Base-by-base conservation (phyloP, 1,140 invertebrate genomes). In the Aphelinus atriplicis region DNA sequence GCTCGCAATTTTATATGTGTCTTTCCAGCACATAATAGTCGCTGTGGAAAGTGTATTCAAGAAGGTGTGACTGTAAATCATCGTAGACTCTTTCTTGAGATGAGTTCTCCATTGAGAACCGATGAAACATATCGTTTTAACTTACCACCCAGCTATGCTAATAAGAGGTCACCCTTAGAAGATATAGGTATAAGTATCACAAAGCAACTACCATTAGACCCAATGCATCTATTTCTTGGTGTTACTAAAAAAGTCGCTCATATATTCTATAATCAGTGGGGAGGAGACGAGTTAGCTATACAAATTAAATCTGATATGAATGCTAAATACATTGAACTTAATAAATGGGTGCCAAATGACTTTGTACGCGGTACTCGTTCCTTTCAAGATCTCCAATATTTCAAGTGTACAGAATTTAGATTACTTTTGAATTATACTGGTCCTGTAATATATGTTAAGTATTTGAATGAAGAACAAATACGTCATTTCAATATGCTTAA, bases 171-270 rank as follows among this genome's bases (percentile, higher is more conserved):
- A 10, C 57, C 57, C 1, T 26, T 60, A 1, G 1, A 60, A 60
- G 26, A 26, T 10, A 4, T 60, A 1, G 51, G 51, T 9, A 53
- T 53, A 6, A 9, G 9, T 9, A 53, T 53, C 4, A 9, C 9
- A 53, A 53, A 53, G 9, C 4, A 53, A 6, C 4, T 53, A 6
- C 57, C 57, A 7, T 26, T 60, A 60, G 57, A 60, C 26, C 57
- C 57, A 10, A 60, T 60, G 57, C 57, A 60, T 26, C n/a, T 60
- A 60, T 60, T 10, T 60, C n/a, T n/a, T 10, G 57, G 57, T 10
- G 57, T 60, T 10, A 53, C 9, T 4, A 53, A 53, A 53, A 53
- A 53, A 53, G 4, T 53, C 4, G 51, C 4, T 53, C 26, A 26
- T 26, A 53, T 7, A n/a, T 60, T 60, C n/a, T 7, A 60, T 4